Evolutionary conservation across 2,888 invertebrate species (phyloP), one percentile per base, ranked within the genome.

Genomic region (Ecliptopera silaceata): DNA sequence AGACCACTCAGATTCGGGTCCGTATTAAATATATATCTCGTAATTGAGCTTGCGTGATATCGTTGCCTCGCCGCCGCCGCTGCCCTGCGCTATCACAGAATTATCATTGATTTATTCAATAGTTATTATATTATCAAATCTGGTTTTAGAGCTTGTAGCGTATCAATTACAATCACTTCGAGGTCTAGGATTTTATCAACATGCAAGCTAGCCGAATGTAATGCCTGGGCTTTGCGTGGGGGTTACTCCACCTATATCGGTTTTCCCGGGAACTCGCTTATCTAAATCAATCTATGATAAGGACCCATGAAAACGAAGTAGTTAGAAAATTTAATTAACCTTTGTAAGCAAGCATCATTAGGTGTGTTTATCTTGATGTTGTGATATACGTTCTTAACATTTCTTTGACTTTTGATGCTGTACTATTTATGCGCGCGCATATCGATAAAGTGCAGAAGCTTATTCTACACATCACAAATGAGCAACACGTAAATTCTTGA

Each of bases 21-120:
- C 29, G 43, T 31, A 43, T 15, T 0, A 11, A 45, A 34, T 22
- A 32, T 17, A 17, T 8, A 13, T 34, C 13, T 11, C 0, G 34
- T 12, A 20, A 36, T n/a, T n/a, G n/a, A 29, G 47, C 39, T 29
- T 12, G 13, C n/a, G 29, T 11, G 8, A 12, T 12, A 41, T 11
- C 18, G 39, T 15, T 15, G 4, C 36, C 5, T 11, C 26, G 15
- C 12, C 36, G n/a, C 15, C 22, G 13, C n/a, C 22, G 17, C 41
- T n/a, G 42, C 12, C 42, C 32, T 15, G n/a, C 10, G 34, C 43
- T 22, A 38, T 32, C 6, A 15, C 12, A 36, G 6, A 36, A 38
- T 15, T 15, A 13, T 52, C 39, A 45, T 52, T 32, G 45, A 52
- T 52, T 39, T 45, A n/a, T 13, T 45, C 22, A 32, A 20, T 39